Conservation (phyloP, 2,888 invertebrate species). For the Trilocha varians region DNA sequence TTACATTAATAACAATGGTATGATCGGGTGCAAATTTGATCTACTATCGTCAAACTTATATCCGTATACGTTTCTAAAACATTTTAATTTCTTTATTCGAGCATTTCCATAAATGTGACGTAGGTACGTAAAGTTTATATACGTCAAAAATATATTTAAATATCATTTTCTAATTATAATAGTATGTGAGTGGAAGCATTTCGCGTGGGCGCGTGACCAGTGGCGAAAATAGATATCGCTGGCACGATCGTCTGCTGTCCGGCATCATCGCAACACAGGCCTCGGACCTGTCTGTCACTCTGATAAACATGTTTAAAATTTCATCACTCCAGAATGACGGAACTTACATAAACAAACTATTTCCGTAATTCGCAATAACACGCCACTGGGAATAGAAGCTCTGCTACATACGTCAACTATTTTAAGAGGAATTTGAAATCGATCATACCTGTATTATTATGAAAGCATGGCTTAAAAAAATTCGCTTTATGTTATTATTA, state of each 20-base stretch:
- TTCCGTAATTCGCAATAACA: background rate
- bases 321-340: conserved; percentile 4
- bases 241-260: conserved; percentile 46
- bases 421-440: too few relatives aligned
- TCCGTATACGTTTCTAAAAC: background rate
- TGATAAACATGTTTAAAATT: conserved; percentile 16
- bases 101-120: too few relatives aligned
- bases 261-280: conserved; percentile 19
- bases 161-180: conserved; percentile 65
- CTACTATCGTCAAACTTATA: background rate
- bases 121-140: conserved; percentile 19
- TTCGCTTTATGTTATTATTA: too few relatives aligned
- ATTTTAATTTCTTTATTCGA: conserved; percentile 10
- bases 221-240: conserved; percentile 56
- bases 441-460: too few relatives aligned
- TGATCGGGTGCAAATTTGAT: background rate
- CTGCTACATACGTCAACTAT: too few relatives aligned
- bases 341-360: background rate
- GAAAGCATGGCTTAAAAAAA: too few relatives aligned
- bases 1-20: conserved; percentile 11
- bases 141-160: conserved; percentile 41
- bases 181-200: conserved; percentile 67
- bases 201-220: conserved; percentile 57
- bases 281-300: conserved; percentile 27
- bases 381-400: background rate